Percentiles rank a stretch among this genome's conserved stretches.
Evolutionary conservation across 1,140 invertebrate species (phyloP).

Genomic region (Leptonema lineaticorne): DNA sequence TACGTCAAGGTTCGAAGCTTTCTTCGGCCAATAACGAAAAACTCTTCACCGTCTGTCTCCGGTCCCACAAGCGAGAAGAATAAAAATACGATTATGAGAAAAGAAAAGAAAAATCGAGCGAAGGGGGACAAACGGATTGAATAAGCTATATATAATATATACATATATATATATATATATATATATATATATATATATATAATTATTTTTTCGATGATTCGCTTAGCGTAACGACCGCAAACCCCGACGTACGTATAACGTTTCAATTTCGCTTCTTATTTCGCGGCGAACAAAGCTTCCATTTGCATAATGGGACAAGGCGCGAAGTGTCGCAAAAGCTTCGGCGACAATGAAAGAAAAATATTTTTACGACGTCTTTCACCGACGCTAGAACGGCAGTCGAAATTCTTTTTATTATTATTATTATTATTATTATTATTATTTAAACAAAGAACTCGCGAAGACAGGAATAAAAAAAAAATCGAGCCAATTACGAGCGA

Average conservation of each 20-base stretch:
- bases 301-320: slow-evolving; percentile 16
- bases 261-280: no score
- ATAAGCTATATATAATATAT: no score
- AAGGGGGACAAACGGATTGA: background rate
- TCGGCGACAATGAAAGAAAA: slow-evolving; percentile 6
- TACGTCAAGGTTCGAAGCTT: background rate
- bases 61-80: background rate
- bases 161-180: no score
- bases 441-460: no score
- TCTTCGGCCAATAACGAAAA: background rate
- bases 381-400: no score
- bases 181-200: no score
- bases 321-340: background rate
- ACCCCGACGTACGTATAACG: no score
- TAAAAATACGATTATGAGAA: background rate
- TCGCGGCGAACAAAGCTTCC: no score
- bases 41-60: background rate
- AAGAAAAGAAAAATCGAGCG: background rate
- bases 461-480: no score
- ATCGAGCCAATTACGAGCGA: no score
- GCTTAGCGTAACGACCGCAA: background rate
- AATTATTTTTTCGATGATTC: slow-evolving; percentile 8
- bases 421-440: no score
- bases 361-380: background rate
- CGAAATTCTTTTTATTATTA: no score